Evolutionary conservation across 1,140 invertebrate species (phyloP).

Genomic region (Habropoda laboriosa): DNA sequence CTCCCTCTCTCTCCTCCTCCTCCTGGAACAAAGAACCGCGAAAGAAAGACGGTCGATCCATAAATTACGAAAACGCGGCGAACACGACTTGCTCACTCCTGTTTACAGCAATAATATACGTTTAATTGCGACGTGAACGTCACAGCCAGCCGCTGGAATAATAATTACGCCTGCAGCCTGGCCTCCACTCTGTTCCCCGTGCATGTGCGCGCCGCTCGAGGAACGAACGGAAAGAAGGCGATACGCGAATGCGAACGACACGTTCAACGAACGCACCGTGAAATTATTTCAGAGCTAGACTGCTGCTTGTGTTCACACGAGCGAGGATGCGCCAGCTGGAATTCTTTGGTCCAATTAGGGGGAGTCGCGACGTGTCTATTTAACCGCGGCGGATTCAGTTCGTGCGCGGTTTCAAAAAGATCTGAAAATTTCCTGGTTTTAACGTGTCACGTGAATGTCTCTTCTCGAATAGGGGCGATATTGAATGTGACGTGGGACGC

Average conservation of each 20-base stretch:
- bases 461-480: neutral
- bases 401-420: neutral
- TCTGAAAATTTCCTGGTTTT: neutral
- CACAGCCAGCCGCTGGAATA: slow-evolving; percentile 48
- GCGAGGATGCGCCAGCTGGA: too few relatives aligned
- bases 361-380: neutral
- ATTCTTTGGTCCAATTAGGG: slow-evolving; percentile 22
- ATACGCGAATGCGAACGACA: neutral
- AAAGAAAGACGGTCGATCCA: neutral
- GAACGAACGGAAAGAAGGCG: neutral
- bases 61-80: slow-evolving; percentile 13
- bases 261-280: neutral
- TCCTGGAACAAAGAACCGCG: neutral
- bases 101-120: slow-evolving; percentile 64
- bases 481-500: neutral
- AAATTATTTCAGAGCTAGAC: slow-evolving; percentile 1
- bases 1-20: too few relatives aligned
- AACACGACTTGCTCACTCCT: slow-evolving; percentile 4
- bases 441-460: neutral
- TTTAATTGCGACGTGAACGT: slow-evolving; percentile 68
- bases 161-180: slow-evolving; percentile 51
- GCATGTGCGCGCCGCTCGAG: neutral
- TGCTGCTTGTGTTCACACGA: neutral
- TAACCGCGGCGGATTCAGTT: neutral
- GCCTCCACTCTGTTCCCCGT: neutral